Conservation (phyloP, 2,888 invertebrate genomes). For the Eilema sororculum region DNA sequence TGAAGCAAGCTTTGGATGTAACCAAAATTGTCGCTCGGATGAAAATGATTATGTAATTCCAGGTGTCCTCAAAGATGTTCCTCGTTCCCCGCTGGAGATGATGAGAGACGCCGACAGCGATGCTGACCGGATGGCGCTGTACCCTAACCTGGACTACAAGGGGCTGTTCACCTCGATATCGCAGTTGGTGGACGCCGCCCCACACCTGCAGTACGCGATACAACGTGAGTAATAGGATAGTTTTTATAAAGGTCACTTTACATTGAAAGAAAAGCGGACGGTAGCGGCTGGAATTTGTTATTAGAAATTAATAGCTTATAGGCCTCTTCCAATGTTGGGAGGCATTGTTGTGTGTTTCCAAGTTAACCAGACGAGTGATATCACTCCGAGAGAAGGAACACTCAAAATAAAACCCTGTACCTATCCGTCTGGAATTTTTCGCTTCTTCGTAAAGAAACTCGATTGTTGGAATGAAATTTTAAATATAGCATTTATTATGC, state of each 20-base stretch:
- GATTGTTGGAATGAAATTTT: too few relatives aligned
- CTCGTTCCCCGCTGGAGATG: constrained; percentile 96
- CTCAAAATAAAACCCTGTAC: too few relatives aligned
- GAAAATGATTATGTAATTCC: constrained; percentile 15
- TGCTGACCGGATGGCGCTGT: constrained; percentile 94
- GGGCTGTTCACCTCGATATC: constrained; percentile 97
- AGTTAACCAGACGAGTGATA: too few relatives aligned
- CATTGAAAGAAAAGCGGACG: background rate
- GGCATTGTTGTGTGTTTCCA: too few relatives aligned
- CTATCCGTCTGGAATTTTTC: too few relatives aligned
- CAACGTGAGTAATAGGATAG: constrained; percentile 87
- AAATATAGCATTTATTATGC: too few relatives aligned
- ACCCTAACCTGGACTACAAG: constrained; percentile 98
- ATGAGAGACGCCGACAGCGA: constrained; percentile 95
- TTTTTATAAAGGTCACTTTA: background rate
- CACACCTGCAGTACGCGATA: constrained; percentile 95
- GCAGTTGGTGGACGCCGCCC: constrained; percentile 97
- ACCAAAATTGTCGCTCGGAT: too few relatives aligned
- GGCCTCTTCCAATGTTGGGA: too few relatives aligned
- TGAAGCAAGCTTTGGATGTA: too few relatives aligned
- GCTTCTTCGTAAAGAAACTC: too few relatives aligned
- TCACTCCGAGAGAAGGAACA: too few relatives aligned
- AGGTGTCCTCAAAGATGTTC: constrained; percentile 99
- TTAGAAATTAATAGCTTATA: background rate
- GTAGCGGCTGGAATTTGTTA: background rate